A percentile compares a stretch with the other conserved stretches of the same genome.
These are phyloP conservation scores for Himalopsyche japonica DNA, from an alignment of 2,888 invertebrate species.

Conservation along the genomic window DNA sequence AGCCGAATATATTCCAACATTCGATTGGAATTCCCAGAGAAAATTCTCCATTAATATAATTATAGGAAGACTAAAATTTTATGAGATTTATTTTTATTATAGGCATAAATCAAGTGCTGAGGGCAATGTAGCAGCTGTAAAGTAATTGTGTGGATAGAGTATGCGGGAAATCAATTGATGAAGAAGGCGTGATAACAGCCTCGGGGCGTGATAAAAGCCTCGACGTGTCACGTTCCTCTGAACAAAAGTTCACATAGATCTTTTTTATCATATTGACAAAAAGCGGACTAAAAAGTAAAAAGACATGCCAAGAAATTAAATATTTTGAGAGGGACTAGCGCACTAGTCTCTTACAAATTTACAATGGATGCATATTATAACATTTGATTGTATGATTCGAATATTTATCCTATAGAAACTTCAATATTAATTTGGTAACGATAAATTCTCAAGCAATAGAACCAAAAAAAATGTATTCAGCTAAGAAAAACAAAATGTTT, in stretches of 20 bases:
- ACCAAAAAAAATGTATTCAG: no score
- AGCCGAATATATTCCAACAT: no score
- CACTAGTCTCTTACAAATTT: no score
- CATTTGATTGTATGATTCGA: no score
- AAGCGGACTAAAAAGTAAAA: neutral
- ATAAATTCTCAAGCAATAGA: no score
- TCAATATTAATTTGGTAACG: no score
- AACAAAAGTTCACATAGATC: neutral
- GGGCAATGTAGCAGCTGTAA: neutral
- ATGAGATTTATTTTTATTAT: neutral
- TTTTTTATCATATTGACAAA: neutral
- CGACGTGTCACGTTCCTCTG: constrained; percentile 39
- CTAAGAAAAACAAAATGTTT: no score
- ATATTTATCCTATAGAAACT: no score
- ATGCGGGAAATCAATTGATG: constrained; percentile 55
- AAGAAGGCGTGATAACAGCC: constrained; percentile 51
- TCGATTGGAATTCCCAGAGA: no score
- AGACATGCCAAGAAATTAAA: neutral
- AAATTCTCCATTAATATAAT: no score
- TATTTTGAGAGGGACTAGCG: neutral
- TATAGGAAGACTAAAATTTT: no score
- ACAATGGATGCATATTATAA: no score
- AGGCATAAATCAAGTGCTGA: neutral
- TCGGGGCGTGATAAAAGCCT: constrained; percentile 51
- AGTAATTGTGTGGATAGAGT: neutral